Conservation (phyloP, 1,140 invertebrate genomes). For the Thaumetopoea pityocampa region DNA sequence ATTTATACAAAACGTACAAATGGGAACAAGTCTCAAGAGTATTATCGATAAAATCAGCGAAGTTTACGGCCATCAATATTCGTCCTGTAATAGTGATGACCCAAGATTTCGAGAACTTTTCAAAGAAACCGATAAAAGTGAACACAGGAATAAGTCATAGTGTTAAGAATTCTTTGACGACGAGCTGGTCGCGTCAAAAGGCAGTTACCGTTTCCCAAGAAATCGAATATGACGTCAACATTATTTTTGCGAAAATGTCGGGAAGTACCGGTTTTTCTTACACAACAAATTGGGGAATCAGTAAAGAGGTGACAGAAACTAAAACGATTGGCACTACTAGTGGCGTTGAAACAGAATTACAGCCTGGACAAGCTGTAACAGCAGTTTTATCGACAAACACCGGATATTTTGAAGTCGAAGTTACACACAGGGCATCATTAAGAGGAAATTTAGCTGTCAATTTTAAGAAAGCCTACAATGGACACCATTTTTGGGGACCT, state of each 20-base stretch:
- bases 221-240: conserved; percentile 42
- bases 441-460: conserved; percentile 49
- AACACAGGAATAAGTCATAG: conserved; percentile 53
- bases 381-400: conserved; percentile 45
- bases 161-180: conserved; percentile 48
- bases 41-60: conserved; percentile 41
- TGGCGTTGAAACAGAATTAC: conserved; percentile 43
- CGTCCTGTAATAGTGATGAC: conserved; percentile 34
- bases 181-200: conserved; percentile 37
- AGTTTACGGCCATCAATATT: conserved; percentile 27
- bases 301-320: conserved; percentile 45
- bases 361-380: conserved; percentile 43
- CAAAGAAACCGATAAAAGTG: conserved; percentile 45
- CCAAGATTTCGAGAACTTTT: conserved; percentile 52
- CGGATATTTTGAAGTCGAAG: conserved; percentile 42
- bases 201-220: conserved; percentile 36
- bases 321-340: conserved; percentile 43
- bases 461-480: conserved; percentile 32
- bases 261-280: conserved; percentile 34
- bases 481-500: conserved; percentile 54
- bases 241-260: conserved; percentile 32
- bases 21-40: conserved; percentile 45
- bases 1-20: conserved; percentile 45
- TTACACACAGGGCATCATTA: conserved; percentile 35
- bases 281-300: conserved; percentile 36